These are phyloP conservation scores for Chionomys nivalis DNA, from an alignment of 2,113 vertebrate species.

Conservation along the genomic window DNA sequence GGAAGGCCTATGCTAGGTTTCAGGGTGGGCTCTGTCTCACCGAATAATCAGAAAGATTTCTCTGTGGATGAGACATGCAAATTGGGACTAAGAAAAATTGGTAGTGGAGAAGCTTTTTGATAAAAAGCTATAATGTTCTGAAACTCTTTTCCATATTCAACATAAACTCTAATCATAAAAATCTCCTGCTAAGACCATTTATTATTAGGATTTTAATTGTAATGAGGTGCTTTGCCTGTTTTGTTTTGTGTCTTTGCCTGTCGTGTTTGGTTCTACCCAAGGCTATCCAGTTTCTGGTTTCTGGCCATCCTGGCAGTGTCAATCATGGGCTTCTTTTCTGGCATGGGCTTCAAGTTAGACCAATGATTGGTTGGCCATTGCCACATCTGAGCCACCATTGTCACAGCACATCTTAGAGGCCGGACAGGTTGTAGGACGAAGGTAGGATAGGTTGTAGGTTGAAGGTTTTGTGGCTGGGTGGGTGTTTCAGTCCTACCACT, in stretches of 20 bases:
- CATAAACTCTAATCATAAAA: slow-evolving; percentile 33
- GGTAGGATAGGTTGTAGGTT: not conserved
- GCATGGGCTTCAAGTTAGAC: too few relatives aligned
- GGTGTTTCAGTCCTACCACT: not conserved
- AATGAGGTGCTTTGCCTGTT: not conserved
- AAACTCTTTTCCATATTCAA: not conserved
- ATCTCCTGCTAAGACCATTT: not conserved
- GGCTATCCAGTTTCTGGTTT: not conserved
- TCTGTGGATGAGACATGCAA: not conserved
- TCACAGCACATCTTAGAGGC: not conserved
- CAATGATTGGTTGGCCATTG: too few relatives aligned
- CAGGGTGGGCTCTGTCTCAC: not conserved
- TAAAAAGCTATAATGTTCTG: not conserved
- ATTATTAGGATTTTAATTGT: not conserved
- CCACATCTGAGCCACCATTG: too few relatives aligned
- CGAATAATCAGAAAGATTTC: not conserved
- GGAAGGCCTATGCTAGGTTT: not conserved
- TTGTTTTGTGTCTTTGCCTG: not conserved
- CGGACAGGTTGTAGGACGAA: not conserved
- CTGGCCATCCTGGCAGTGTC: not conserved
- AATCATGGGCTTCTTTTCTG: too few relatives aligned
- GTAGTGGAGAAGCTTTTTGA: not conserved
- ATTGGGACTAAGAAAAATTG: not conserved
- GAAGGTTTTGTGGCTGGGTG: not conserved
- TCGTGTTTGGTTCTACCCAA: not conserved